Evolutionary conservation across 2,113 vertebrate genomes (phyloP).

Genomic region (Pycnonotus jocosus): DNA sequence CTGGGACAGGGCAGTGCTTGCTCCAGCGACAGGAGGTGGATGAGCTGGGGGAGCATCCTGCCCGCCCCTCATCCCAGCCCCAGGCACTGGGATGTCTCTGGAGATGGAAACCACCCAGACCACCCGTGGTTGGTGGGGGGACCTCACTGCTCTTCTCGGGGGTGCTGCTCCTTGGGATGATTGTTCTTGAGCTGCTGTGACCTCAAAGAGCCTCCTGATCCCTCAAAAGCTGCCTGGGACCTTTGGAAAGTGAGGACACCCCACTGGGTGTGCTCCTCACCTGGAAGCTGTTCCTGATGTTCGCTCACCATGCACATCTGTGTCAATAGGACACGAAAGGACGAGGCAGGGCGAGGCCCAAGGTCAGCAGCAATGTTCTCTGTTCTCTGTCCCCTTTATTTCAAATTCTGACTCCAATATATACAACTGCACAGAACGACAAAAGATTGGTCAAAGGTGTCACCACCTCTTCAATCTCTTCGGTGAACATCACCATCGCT

Average conservation of each 20-base stretch:
- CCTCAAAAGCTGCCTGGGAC: background rate
- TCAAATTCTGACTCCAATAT: too few species aligned
- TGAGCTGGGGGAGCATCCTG: rapidly evolving
- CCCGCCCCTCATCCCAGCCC: too few species aligned
- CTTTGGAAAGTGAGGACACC: background rate
- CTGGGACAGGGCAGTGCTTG: background rate
- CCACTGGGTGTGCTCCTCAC: rapidly evolving
- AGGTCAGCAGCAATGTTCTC: too few species aligned
- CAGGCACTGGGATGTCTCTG: background rate
- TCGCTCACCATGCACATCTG: background rate
- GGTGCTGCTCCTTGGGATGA: background rate
- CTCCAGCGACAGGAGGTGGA: rapidly evolving
- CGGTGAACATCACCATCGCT: too few species aligned
- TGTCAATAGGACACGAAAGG: too few species aligned
- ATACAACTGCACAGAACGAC: too few species aligned
- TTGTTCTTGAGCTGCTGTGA: background rate
- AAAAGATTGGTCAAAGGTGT: too few species aligned
- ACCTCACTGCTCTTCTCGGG: background rate
- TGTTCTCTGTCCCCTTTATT: too few species aligned
- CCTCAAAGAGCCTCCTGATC: background rate
- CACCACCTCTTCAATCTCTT: too few species aligned
- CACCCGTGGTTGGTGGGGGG: rapidly evolving
- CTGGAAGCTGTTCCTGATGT: background rate
- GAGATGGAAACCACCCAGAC: background rate
- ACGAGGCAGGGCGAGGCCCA: too few species aligned